Conservation (phyloP, 2,113 vertebrate genomes). For the Smithornis capensis region DNA sequence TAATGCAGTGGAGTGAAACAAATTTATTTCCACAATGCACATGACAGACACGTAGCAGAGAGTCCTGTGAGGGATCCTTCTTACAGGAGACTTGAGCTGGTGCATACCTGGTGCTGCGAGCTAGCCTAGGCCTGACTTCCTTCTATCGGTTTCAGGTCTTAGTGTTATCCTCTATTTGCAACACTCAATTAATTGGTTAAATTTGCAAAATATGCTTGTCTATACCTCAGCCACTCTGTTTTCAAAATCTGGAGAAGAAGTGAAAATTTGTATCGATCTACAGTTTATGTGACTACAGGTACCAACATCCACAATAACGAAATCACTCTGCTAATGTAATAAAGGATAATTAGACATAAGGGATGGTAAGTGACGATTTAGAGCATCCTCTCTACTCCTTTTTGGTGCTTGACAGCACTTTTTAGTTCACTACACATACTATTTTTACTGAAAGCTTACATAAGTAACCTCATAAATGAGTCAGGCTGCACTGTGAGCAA, state of each 20-base stretch:
- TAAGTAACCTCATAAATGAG: neutral
- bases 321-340: neutral
- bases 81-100: accelerated
- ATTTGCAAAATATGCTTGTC: neutral
- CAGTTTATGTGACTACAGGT: neutral
- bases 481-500: neutral
- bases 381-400: neutral
- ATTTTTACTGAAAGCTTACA: neutral
- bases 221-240: neutral
- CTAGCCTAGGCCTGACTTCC: neutral
- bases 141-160: neutral
- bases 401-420: neutral
- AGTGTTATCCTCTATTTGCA: neutral
- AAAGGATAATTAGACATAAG: neutral
- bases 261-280: neutral
- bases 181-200: neutral
- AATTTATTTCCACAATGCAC: neutral
- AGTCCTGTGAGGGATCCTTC: neutral
- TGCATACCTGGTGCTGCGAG: neutral
- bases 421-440: neutral
- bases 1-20: neutral
- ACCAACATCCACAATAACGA: neutral
- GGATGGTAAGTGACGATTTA: neutral
- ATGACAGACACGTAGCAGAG: accelerated
- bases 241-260: neutral